Base-by-base conservation (phyloP, 2,797 vertebrate genomes). In the Sebastes elongatus region DNA sequence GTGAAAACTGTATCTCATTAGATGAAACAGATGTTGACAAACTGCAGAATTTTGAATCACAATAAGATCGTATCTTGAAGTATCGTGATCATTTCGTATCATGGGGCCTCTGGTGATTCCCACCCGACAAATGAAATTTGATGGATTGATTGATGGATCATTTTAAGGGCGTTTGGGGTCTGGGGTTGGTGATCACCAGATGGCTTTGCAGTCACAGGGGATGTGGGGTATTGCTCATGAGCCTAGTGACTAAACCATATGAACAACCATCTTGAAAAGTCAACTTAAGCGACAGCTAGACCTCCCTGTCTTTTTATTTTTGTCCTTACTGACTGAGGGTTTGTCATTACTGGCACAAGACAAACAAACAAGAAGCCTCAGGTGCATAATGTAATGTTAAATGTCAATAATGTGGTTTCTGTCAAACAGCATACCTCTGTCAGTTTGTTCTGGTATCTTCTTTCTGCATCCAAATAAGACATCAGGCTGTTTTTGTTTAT, bases 191-290 rank as follows among this genome's bases (percentile, higher is more conserved):
- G 78, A 73, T 86, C 70, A 56, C 76, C 91, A 92, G 77, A 85
- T 90, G 90, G 79, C 66, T 85, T 85, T 86, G 74, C 70, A 84
- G 80, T 86, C 87, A 84, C 65, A 32, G 57, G 33, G 79, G 60
- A 55, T 64, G 67, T 61, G 68, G 55, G 38, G 18, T 22, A 57
- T 82, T 78, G 61, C 69, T 63, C 23, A n/a, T 60, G 22, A 32
- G 30, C 74, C 11, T 74, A 30, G 28, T 30, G 28, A 30, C 28
- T 30, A 30, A 84, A 90, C 74, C 90, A 92, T 64, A 74, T 71
- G 84, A 74, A 32, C 75, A 10, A 23, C 71, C 57, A 66, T 83
- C 83, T 75, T 89, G 74, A 79, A 90, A 91, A 85, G 32, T 77
- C 64, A 70, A 62, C 55, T n/a, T n/a, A 49, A 70, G 28, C 6